Evolutionary conservation across 2,797 vertebrate genomes (phyloP).

Genomic region (Sandelia bainsii): DNA sequence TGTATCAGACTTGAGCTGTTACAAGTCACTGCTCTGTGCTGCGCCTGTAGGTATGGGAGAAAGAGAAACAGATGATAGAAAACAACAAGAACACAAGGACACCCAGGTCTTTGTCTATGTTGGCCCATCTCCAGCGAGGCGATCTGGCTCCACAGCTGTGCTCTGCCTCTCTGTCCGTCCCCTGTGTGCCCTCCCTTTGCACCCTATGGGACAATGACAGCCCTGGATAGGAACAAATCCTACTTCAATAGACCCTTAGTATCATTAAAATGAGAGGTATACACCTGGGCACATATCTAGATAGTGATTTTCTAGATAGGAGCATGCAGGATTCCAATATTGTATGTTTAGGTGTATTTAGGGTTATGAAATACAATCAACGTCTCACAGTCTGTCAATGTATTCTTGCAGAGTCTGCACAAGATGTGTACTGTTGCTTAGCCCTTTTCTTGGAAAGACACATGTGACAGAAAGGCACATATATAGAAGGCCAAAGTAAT

Average conservation of each 20-base stretch:
- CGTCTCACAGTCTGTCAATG: background rate
- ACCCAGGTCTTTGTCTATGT: slow-evolving; percentile 64
- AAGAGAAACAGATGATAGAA: slow-evolving; percentile 46
- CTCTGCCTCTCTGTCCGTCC: slow-evolving; percentile 62
- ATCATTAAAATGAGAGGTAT: slow-evolving; percentile 46
- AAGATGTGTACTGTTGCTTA: background rate
- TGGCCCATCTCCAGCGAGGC: slow-evolving; percentile 74
- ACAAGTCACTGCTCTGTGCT: slow-evolving; percentile 45
- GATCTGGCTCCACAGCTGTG: slow-evolving; percentile 77
- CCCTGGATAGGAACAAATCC: slow-evolving; percentile 66
- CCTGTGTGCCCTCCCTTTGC: slow-evolving; percentile 55
- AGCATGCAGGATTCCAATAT: slow-evolving; percentile 2
- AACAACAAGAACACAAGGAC: slow-evolving; percentile 66
- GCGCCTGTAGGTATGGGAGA: slow-evolving; percentile 26
- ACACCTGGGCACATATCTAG: slow-evolving; percentile 29
- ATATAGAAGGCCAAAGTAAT: slow-evolving; percentile 11
- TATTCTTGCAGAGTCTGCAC: background rate
- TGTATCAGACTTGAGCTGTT: slow-evolving; percentile 21
- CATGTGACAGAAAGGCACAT: slow-evolving; percentile 5
- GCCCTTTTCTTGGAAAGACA: background rate
- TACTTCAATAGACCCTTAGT: slow-evolving; percentile 37
- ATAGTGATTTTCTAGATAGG: background rate
- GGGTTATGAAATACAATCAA: background rate
- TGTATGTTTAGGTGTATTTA: slow-evolving; percentile 3
- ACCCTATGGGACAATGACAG: slow-evolving; percentile 72